phyloP scores from a whole-genome alignment of 2,888 invertebrate genomes.

The Plutella xylostella region DNA sequence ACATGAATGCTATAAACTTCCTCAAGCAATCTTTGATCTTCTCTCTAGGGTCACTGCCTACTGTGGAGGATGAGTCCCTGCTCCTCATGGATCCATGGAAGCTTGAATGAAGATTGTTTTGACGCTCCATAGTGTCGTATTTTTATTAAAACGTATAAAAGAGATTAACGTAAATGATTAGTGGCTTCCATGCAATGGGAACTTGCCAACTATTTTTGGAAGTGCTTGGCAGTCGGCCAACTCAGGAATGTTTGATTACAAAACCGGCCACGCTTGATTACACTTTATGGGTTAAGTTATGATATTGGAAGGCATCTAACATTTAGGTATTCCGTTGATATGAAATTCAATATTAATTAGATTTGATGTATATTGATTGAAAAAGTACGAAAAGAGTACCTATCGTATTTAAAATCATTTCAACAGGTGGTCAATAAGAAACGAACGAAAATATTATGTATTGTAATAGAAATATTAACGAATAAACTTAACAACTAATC shows the following conservation, averaged over 20 bases:
- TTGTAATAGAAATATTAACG: too few species aligned
- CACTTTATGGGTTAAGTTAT: too few species aligned
- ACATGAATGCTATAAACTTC: conserved; percentile 91
- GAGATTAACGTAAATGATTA: conserved; percentile 25
- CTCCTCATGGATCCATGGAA: conserved; percentile 73
- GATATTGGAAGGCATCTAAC: too few species aligned
- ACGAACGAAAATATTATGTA: too few species aligned
- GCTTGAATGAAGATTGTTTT: conserved; percentile 43
- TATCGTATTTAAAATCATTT: too few species aligned
- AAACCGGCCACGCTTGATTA: too few species aligned
- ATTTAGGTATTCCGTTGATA: too few species aligned
- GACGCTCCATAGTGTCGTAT: conserved; percentile 39
- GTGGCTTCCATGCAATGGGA: conserved; percentile 13
- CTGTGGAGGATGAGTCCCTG: conserved; percentile 75
- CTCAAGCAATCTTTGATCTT: conserved; percentile 87
- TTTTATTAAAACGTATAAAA: conserved; percentile 14
- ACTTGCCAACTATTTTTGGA: conserved; percentile 45
- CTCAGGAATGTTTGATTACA: conserved; percentile 35
- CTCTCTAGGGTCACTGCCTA: conserved; percentile 76
- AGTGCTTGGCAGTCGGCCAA: conserved; percentile 45
- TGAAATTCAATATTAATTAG: too few species aligned
- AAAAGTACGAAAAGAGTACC: too few species aligned
- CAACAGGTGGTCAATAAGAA: too few species aligned
- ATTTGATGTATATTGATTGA: too few species aligned
- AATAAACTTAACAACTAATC: too few species aligned